Percentiles rank a stretch among this genome's conserved stretches.
Conservation (phyloP, 1,140 invertebrate genomes). For the Stegodyphus mimosarum region DNA sequence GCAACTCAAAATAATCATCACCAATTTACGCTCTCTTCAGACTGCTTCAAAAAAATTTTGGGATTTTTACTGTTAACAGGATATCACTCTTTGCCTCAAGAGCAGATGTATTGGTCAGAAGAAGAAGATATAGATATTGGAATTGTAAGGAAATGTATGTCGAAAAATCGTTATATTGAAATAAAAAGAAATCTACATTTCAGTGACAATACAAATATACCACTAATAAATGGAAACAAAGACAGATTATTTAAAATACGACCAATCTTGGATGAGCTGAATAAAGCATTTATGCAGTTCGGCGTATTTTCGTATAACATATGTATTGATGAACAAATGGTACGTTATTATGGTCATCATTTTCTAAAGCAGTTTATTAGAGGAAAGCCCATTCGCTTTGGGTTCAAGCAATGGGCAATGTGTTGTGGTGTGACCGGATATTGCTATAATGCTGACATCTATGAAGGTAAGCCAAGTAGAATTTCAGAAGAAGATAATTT, state of each 20-base stretch:
- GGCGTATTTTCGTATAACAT: conserved; percentile 13
- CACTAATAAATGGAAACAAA: conserved; percentile 14
- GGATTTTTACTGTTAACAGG: conserved; percentile 10
- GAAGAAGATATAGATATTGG: conserved; percentile 16
- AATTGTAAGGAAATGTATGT: conserved; percentile 16
- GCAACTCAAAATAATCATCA: conserved; percentile 13
- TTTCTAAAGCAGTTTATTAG: conserved; percentile 16
- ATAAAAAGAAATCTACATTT: conserved; percentile 17
- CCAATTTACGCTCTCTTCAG: conserved; percentile 13
- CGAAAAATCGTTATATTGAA: conserved; percentile 14
- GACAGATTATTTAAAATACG: conserved; percentile 16
- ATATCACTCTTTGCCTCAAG: conserved; percentile 16
- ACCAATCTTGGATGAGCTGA: conserved; percentile 15
- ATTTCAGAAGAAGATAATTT: conserved; percentile 17
- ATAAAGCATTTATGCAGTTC: conserved; percentile 16
- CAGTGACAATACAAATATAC: no score
- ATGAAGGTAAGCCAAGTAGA: conserved; percentile 16
- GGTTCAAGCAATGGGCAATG: conserved; percentile 15
- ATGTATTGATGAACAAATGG: conserved; percentile 16
- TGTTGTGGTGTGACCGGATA: conserved; percentile 11
- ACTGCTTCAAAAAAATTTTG: conserved; percentile 14
- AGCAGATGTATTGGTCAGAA: conserved; percentile 16
- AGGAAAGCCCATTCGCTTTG: conserved; percentile 15
- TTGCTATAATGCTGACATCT: conserved; percentile 16
- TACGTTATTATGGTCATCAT: conserved; percentile 16